These are phyloP conservation scores for Spisula solida DNA, from an alignment of 2,888 invertebrate species.

Conservation along the genomic window DNA sequence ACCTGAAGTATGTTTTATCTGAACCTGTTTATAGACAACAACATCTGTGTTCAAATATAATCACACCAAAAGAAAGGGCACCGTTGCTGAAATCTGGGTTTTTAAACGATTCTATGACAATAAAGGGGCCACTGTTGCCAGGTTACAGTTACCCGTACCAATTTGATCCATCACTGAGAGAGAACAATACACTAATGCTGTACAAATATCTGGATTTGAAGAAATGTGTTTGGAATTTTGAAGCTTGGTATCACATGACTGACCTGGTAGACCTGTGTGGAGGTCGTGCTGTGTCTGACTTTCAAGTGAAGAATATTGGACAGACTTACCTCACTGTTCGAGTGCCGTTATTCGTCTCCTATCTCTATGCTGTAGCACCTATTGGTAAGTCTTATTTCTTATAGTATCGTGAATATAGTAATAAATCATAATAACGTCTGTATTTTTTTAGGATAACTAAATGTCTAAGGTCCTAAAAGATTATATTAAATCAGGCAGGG, in stretches of 20 bases:
- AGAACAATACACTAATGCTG: constrained; percentile 81
- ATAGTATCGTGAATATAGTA: too few relatives aligned
- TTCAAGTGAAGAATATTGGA: constrained; percentile 83
- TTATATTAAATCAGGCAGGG: too few relatives aligned
- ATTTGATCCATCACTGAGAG: constrained; percentile 82
- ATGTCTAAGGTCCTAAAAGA: too few relatives aligned
- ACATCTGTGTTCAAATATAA: constrained; percentile 88
- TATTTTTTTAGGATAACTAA: too few relatives aligned
- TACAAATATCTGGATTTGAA: constrained; percentile 87
- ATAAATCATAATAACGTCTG: too few relatives aligned
- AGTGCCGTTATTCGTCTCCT: constrained; percentile 88
- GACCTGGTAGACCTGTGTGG: constrained; percentile 88
- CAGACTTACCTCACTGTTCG: constrained; percentile 86
- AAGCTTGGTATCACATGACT: constrained; percentile 88
- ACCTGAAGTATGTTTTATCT: constrained; percentile 86
- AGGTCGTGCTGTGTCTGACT: constrained; percentile 87
- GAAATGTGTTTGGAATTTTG: constrained; percentile 87
- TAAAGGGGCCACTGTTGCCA: constrained; percentile 50
- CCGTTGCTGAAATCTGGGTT: constrained; percentile 78
- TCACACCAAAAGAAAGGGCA: constrained; percentile 76
- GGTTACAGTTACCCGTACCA: constrained; percentile 82
- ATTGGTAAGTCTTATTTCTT: constrained; percentile 72
- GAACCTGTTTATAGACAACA: constrained; percentile 87
- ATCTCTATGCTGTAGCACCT: constrained; percentile 86
- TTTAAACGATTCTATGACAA: constrained; percentile 59